Conservation (phyloP, 2,888 invertebrate genomes). For the Hydropsyche betteni region DNA sequence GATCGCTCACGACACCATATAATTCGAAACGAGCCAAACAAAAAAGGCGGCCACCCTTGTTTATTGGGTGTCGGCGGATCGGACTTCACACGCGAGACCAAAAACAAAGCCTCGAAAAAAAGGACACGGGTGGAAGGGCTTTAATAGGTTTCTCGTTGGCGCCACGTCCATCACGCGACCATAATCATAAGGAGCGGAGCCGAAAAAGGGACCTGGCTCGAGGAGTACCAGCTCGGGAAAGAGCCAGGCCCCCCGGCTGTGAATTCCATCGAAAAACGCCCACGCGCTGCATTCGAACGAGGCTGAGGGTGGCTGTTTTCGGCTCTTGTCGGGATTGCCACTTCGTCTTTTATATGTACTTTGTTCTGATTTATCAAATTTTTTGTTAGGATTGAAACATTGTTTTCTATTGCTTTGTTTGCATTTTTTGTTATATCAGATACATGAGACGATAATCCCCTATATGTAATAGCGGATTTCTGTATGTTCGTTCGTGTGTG, state of each 20-base stretch:
- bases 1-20: slow-evolving; percentile 8
- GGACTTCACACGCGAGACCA: slow-evolving; percentile 25
- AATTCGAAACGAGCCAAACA: slow-evolving; percentile 18
- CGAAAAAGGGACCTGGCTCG: background rate
- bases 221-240: background rate
- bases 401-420: too few relatives aligned
- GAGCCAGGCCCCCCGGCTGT: background rate
- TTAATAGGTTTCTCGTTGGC: slow-evolving; percentile 29
- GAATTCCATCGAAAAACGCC: slow-evolving; percentile 6
- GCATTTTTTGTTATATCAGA: too few relatives aligned
- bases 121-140: background rate
- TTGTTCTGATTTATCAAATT: too few relatives aligned
- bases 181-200: slow-evolving; percentile 22
- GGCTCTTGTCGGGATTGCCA: too few relatives aligned
- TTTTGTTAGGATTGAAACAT: too few relatives aligned
- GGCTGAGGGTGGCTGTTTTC: too few relatives aligned
- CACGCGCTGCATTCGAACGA: too few relatives aligned
- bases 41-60: slow-evolving; percentile 13
- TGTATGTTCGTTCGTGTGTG: too few relatives aligned
- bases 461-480: too few relatives aligned
- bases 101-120: slow-evolving; percentile 6
- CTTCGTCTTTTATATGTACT: too few relatives aligned
- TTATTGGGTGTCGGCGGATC: slow-evolving; percentile 29
- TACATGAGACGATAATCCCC: too few relatives aligned
- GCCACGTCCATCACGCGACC: slow-evolving; percentile 29